Conservation (phyloP, 2,797 vertebrate species). For the Siniperca undulata region DNA sequence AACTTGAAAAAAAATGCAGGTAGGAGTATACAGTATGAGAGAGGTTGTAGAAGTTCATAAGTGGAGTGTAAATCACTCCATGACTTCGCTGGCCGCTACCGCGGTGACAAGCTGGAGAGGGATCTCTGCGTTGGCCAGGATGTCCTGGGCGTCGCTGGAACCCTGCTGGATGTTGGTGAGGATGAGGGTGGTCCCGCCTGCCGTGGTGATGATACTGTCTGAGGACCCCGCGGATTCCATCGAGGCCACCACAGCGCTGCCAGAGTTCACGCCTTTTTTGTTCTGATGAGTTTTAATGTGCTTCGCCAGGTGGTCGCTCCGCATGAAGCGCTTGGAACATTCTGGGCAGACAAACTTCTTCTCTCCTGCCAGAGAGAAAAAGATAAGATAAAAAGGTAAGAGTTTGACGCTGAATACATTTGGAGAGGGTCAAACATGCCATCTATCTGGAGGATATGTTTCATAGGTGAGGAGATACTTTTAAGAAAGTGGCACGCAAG, state of each 20-base stretch:
- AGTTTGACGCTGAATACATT: conserved; percentile 37
- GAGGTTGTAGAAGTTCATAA: conserved; percentile 72
- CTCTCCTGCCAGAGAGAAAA: conserved; percentile 89
- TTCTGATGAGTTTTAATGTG: conserved; percentile 99
- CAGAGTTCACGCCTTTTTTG: conserved; percentile 97
- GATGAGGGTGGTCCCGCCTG: conserved; percentile 98
- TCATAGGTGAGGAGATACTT: conserved; percentile 15
- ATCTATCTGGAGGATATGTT: not conserved
- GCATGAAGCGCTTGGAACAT: conserved; percentile 99
- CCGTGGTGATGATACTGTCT: conserved; percentile 97
- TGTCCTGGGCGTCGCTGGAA: conserved; percentile 95
- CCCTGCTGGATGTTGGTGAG: conserved; percentile 99
- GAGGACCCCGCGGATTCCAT: conserved; percentile 91
- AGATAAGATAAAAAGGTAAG: conserved; percentile 14
- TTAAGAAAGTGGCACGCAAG: not conserved
- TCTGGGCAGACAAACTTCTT: conserved; percentile 99
- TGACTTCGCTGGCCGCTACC: conserved; percentile 95
- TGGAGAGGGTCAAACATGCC: conserved; percentile 23
- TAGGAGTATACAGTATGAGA: conserved; percentile 77
- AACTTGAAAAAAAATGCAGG: conserved; percentile 81
- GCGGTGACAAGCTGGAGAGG: conserved; percentile 99
- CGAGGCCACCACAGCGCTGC: conserved; percentile 92
- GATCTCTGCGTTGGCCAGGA: conserved; percentile 97
- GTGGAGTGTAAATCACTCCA: conserved; percentile 89
- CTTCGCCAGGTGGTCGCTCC: conserved; percentile 99